Percentiles rank a stretch among this genome's conserved stretches.
phyloP scores from a whole-genome alignment of 2,113 vertebrate species.

The Dermatemys mawii region DNA sequence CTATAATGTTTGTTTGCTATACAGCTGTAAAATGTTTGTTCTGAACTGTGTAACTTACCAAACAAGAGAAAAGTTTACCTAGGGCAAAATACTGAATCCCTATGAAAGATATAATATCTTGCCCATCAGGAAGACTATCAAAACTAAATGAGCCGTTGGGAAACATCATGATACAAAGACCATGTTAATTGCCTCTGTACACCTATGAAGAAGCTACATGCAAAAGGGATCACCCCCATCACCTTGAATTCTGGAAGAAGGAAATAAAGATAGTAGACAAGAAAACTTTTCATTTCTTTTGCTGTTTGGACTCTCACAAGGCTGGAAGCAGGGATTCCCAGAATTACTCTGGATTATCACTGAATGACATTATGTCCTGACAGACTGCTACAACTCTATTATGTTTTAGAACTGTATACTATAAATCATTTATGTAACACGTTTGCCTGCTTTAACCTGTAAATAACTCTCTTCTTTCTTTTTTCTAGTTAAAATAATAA shows the following conservation, averaged over 20 bases:
- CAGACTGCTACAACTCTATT: not conserved
- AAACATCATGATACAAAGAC: not conserved
- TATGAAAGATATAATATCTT: not conserved
- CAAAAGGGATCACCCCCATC: too few species aligned
- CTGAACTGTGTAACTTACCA: not conserved
- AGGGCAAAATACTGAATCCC: not conserved
- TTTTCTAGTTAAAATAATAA: not conserved
- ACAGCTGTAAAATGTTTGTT: not conserved
- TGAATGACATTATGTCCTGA: not conserved
- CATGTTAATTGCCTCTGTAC: not conserved
- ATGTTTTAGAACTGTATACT: not conserved
- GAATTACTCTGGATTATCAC: not conserved
- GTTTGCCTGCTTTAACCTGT: not conserved
- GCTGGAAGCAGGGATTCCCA: too few species aligned
- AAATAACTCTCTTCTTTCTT: not conserved
- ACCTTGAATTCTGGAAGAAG: too few species aligned
- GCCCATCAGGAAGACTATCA: not conserved
- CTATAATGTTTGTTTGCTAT: not conserved
- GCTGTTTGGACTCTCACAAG: too few species aligned
- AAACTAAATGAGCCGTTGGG: not conserved
- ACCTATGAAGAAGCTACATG: too few species aligned
- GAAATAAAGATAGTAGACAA: too few species aligned
- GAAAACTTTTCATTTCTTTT: too few species aligned
- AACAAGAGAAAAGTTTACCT: not conserved
- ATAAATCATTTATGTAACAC: not conserved